Evolutionary conservation across 2,113 vertebrate genomes (phyloP), one percentile per base, ranked within the genome.

Genomic region (Urocitellus parryii): DNA sequence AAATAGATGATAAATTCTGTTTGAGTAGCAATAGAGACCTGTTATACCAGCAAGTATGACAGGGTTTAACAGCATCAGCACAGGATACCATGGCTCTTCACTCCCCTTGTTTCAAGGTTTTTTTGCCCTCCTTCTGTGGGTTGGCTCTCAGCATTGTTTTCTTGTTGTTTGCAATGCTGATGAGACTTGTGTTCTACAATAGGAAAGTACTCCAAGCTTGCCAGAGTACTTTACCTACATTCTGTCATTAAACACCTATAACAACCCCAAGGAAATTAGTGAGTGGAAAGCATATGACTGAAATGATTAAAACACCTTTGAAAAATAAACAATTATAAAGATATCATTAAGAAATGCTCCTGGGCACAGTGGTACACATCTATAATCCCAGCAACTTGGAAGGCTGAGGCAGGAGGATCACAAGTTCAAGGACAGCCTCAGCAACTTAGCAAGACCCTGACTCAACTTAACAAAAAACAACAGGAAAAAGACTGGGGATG

Each of bases 41-140:
- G 11, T 77, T n/a, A 18, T 2, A 14, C 9, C 17, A 29, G 14
- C 3, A 25, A 42, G 67, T 0, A 2, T 32, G 5, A 77, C 1
- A 2, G 42, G 4, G 53, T 53, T 2, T 27, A 9, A 10, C 10
- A 11, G 14, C 18, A 16, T 76, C 2, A 20, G 84, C 7, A 53
- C 45, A 25, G 4, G 17, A 8, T 4, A 3, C 22, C 5, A 2
- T 37, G 67, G n/a, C 68, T 8, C 34, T 3, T 58, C 17, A 1
- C 8, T 11, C 39, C 48, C 3, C 73, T 76, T 24, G 0, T 83
- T 42, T 61, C 65, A 11, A 20, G 32, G 42, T 45, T 1, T 68
- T 61, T 58, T 22, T 45, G 56, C 34, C 74, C 8, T 42, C 34
- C 1, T 0, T 3, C 24, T 16, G 3, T 5, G n/a, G 20, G 0